phyloP scores from a whole-genome alignment of 1,140 invertebrate genomes.

The Laupala kohalensis region DNA sequence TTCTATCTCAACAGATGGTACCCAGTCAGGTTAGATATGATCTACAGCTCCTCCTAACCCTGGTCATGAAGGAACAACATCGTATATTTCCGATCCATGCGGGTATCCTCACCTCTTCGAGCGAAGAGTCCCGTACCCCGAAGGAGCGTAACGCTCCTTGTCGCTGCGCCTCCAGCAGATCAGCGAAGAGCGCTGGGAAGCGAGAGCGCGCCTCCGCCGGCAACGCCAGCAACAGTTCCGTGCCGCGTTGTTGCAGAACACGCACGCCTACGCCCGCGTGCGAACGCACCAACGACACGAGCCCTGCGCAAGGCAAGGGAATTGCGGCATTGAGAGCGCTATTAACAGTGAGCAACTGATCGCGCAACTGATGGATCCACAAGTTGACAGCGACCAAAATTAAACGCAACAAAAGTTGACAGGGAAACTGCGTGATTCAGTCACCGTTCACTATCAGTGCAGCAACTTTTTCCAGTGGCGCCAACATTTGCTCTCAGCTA shows the following conservation, averaged over 20 bases:
- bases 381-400: neutral
- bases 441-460: too few species aligned
- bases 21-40: too few species aligned
- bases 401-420: neutral
- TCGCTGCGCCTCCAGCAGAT: neutral
- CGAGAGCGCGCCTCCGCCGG: too few species aligned
- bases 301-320: neutral
- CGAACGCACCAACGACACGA: neutral
- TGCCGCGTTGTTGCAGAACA: neutral
- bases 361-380: neutral
- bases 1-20: too few species aligned
- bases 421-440: too few species aligned
- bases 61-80: too few species aligned
- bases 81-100: too few species aligned
- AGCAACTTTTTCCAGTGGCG: too few species aligned
- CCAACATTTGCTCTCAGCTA: too few species aligned
- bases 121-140: neutral
- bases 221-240: neutral
- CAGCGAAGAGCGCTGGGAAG: neutral
- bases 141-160: neutral
- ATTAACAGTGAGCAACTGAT: neutral
- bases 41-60: too few species aligned
- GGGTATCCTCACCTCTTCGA: neutral
- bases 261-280: neutral
- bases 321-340: too few species aligned